A percentile compares a stretch with the other conserved stretches of the same genome.
These are phyloP conservation scores for Mastomys natalensis DNA, from an alignment of 2,113 vertebrate genomes.

Conservation along the genomic window DNA sequence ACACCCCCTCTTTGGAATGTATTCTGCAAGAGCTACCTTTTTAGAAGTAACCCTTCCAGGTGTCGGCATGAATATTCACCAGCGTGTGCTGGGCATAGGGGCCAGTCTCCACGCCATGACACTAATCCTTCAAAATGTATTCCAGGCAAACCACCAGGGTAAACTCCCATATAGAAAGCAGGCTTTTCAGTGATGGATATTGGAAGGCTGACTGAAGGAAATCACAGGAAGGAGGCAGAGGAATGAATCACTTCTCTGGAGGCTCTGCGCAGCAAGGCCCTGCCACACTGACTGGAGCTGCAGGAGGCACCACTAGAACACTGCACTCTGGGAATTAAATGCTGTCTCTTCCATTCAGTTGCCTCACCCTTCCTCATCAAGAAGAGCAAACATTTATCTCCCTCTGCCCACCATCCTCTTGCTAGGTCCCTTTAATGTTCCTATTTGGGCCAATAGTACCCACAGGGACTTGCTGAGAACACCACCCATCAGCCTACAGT, in stretches of 20 bases:
- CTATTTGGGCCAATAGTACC: neutral
- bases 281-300: slow-evolving; percentile 62
- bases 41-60: slow-evolving; percentile 72
- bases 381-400: slow-evolving; percentile 73
- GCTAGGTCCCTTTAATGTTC: slow-evolving; percentile 8
- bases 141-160: slow-evolving; percentile 71
- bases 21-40: slow-evolving; percentile 70
- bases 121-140: slow-evolving; percentile 80
- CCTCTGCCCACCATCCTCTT: neutral
- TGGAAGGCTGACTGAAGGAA: slow-evolving; percentile 68
- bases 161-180: slow-evolving; percentile 65
- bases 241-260: slow-evolving; percentile 40
- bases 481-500: neutral
- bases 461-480: neutral
- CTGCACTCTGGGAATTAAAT: slow-evolving; percentile 48
- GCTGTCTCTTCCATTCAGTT: slow-evolving; percentile 60
- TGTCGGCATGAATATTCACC: slow-evolving; percentile 84
- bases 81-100: slow-evolving; percentile 57
- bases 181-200: slow-evolving; percentile 63
- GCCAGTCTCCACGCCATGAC: slow-evolving; percentile 65
- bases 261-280: slow-evolving; percentile 50
- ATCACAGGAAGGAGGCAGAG: slow-evolving; percentile 70
- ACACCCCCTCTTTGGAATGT: slow-evolving; percentile 66
- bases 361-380: slow-evolving; percentile 47
- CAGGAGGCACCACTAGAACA: slow-evolving; percentile 65